Evolutionary conservation across 2,888 invertebrate species (phyloP), one percentile per base, ranked within the genome.

Genomic region (Allygus modestus): DNA sequence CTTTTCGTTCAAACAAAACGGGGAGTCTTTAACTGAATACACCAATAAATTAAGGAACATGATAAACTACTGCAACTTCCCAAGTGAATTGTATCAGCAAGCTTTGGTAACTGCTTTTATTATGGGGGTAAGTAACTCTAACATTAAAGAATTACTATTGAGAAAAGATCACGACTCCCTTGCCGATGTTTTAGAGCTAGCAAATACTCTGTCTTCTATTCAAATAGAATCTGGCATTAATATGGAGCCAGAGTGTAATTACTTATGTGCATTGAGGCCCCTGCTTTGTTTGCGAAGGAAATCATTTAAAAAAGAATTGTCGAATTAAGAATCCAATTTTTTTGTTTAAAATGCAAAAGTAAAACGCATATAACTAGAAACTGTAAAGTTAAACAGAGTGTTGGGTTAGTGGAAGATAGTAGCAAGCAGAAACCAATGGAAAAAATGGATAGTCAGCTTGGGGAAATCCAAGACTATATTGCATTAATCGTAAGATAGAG

Each of bases 241-340:
- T 28, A 54, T 5, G 12, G n/a, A 54, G 23, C 54, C n/a, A 54
- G 61, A 61, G 15, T 28, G 61, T 28, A 61, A 61, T 61, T 9
- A 2, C n/a, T n/a, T n/a, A n/a, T n/a, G 23, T 61, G n/a, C 23
- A 20, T 23, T 28, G 4, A 12, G 46, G 46, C 1, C 46, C 46
- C 17, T 69, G 69, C 37, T 69, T 31, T 69, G n/a, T 69, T 31
- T 69, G 69, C 37, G 31, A 31, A 12, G 69, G 37, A 7, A 69
- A 69, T 7, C 69, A 69, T 69, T 31, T 46, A 17, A 46, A 33
- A n/a, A 31, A n/a, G 20, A 37, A 69, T 31, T 69, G 69, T n/a
- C 28, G 31, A 26, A 69, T 69, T 11, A 69, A 33, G n/a, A 69
- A 69, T 31, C 69, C 69, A 1, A 9, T 69, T 31, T n/a, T n/a